A percentile compares a stretch with the other conserved stretches of the same genome.
These are phyloP conservation scores for Drosophila fulvimacula DNA, from an alignment of 2,888 invertebrate genomes.

Conservation along the genomic window DNA sequence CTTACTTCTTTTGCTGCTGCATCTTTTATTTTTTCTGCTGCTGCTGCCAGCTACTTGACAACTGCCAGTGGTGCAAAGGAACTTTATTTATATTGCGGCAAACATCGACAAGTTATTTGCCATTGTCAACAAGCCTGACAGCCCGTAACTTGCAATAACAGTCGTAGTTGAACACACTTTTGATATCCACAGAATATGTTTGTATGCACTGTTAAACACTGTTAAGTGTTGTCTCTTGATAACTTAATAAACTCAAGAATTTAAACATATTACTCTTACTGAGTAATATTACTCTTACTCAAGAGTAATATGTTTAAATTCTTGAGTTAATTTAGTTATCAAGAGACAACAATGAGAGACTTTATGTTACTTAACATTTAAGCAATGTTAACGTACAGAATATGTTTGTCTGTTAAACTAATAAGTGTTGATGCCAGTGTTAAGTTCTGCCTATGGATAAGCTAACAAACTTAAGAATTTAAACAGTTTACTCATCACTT, in stretches of 20 bases:
- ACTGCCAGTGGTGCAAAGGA: conserved; percentile 60
- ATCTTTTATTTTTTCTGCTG: neutral
- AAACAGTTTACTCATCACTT: too few relatives aligned
- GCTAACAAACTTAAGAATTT: too few relatives aligned
- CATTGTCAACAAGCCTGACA: conserved; percentile 35
- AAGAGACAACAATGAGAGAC: neutral
- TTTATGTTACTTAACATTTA: neutral
- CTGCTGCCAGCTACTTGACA: conserved; percentile 51
- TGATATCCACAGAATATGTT: conserved; percentile 3
- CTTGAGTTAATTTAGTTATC: neutral
- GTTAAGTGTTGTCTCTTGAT: neutral
- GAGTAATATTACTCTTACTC: too few relatives aligned
- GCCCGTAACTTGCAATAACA: conserved; percentile 14
- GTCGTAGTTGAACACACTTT: neutral
- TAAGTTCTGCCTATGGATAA: too few relatives aligned
- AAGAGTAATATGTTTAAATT: neutral
- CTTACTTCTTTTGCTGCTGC: conserved; percentile 3
- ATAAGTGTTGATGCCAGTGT: too few relatives aligned
- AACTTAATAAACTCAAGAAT: neutral
- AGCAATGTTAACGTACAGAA: too few relatives aligned
- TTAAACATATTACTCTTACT: neutral
- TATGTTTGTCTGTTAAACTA: too few relatives aligned
- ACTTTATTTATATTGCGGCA: conserved; percentile 55
- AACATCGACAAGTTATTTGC: conserved; percentile 55
- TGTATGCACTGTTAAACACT: neutral